Evolutionary conservation across 1,140 invertebrate species (phyloP), one percentile per base, ranked within the genome.

Genomic region (Drosophila pseudoobscura): DNA sequence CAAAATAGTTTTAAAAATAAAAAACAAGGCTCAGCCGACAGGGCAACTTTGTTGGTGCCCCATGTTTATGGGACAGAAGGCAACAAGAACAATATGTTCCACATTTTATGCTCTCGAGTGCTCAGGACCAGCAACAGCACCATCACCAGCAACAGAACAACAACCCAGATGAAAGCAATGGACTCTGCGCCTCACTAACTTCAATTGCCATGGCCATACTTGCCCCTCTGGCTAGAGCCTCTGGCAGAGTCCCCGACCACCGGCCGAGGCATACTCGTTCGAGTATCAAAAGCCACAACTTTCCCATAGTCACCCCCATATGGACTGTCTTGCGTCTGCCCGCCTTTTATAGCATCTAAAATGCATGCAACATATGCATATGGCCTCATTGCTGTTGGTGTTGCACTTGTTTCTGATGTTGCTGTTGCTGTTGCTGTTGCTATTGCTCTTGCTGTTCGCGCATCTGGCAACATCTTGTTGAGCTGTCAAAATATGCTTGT

Each of bases 401-500:
- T 20, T 56, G 31, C 20, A 26, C 49, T 47, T 51, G 62, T 41
- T 60, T 52, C 46, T 56, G 66, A 29, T 46, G 55, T 3, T 53
- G 54, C 13, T 52, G 55, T 49, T 63, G 69, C 41, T 52, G 55
- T 49, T 63, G 69, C 41, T 56, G 26, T 51, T 57, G 63, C 17
- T 64, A 64, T 22, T 65, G 65, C 17, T 50, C 49, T 70, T 75
- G 73, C 74, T 85, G 82, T 85, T 85, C 82, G 82, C 82, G 82
- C 82, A 85, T 87, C 83, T 87, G 80, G 82, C 82, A 87, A 87
- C 83, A 87, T 87, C 83, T 83, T 87, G 83, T 87, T 88, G 78
- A 87, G 78, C 83, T 88, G 83, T 88, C 83, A 88, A 88, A 88
- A 88, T 88, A 79, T 83, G 83, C 83, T 83, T 88, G 83, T 88